Percentiles rank a stretch among this genome's conserved stretches.
Conservation (phyloP, 2,113 vertebrate species). For the Microcebus griseorufus region DNA sequence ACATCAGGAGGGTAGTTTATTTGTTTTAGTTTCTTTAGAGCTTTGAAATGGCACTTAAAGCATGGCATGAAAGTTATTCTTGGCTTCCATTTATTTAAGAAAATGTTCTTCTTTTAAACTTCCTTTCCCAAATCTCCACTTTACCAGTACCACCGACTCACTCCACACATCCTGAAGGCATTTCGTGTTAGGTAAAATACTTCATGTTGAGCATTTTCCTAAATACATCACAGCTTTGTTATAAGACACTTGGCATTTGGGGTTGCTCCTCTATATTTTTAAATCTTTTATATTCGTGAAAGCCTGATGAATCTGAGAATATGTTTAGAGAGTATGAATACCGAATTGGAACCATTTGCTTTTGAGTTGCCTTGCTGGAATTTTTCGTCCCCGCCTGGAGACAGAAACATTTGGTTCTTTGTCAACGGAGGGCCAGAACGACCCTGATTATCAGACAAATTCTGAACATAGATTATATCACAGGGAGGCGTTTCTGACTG, state of each 20-base stretch:
- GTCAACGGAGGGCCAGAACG: conserved; percentile 15
- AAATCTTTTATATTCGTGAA: not conserved
- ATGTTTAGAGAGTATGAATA: not conserved
- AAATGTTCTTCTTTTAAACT: not conserved
- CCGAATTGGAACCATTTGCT: not conserved
- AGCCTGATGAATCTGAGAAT: conserved; percentile 21
- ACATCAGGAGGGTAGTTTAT: conserved; percentile 28
- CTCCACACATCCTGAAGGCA: not conserved
- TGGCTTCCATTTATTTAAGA: conserved; percentile 57
- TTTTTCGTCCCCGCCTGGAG: conserved; percentile 34
- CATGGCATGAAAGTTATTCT: not conserved
- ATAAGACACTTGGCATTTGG: not conserved
- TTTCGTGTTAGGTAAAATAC: too few species aligned
- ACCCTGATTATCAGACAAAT: conserved; percentile 70
- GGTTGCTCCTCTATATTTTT: conserved; percentile 11
- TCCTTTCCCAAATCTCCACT: not conserved
- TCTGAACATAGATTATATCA: conserved; percentile 82
- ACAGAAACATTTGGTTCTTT: conserved; percentile 43
- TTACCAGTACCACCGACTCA: not conserved
- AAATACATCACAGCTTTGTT: conserved; percentile 2
- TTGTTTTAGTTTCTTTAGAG: conserved; percentile 50
- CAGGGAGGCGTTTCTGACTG: conserved; percentile 77
- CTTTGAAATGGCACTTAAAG: conserved; percentile 60
- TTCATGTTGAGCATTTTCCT: too few species aligned
- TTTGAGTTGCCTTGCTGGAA: not conserved